A percentile compares a stretch with the other conserved stretches of the same genome.
Evolutionary conservation across 37 sponge, comb jelly and placozoan genomes (phyloP).

Genomic region (Hormiphora californensis): DNA sequence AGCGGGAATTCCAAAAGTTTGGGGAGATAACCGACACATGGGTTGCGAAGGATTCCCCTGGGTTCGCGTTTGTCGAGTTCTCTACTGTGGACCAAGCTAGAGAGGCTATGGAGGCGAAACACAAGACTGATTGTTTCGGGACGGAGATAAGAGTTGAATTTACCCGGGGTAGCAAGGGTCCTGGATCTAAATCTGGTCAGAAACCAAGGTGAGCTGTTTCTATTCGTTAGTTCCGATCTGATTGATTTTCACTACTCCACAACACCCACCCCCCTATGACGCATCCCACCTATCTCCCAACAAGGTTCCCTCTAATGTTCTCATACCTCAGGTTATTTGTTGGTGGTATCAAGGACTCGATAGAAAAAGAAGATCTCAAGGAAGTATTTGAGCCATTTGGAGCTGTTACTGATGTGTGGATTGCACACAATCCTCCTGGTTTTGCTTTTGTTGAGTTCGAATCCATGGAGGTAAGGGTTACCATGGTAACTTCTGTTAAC

Average conservation of each 20-base stretch:
- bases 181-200: neutral
- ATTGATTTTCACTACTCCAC: too few relatives aligned
- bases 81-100: neutral
- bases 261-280: too few relatives aligned
- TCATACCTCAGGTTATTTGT: slow-evolving; percentile 14
- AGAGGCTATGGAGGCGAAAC: slow-evolving; percentile 30
- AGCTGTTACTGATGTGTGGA: slow-evolving; percentile 40
- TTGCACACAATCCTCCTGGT: slow-evolving; percentile 39
- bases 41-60: slow-evolving; percentile 45
- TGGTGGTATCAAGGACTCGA: neutral
- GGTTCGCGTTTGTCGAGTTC: slow-evolving; percentile 36
- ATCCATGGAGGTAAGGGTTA: neutral
- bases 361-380: slow-evolving; percentile 34
- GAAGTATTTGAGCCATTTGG: slow-evolving; percentile 13
- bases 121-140: neutral
- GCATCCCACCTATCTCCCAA: too few relatives aligned
- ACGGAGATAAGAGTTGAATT: slow-evolving; percentile 44
- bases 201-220: neutral
- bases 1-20: slow-evolving; percentile 8
- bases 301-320: too few relatives aligned
- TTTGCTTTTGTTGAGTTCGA: slow-evolving; percentile 51
- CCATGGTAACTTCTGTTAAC: too few relatives aligned
- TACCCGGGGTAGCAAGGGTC: slow-evolving; percentile 6
- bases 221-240: neutral
- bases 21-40: slow-evolving; percentile 41